A percentile compares a stretch with the other conserved stretches of the same genome.
Evolutionary conservation across 2,113 vertebrate genomes (phyloP).

Genomic region (Pristiophorus japonicus): DNA sequence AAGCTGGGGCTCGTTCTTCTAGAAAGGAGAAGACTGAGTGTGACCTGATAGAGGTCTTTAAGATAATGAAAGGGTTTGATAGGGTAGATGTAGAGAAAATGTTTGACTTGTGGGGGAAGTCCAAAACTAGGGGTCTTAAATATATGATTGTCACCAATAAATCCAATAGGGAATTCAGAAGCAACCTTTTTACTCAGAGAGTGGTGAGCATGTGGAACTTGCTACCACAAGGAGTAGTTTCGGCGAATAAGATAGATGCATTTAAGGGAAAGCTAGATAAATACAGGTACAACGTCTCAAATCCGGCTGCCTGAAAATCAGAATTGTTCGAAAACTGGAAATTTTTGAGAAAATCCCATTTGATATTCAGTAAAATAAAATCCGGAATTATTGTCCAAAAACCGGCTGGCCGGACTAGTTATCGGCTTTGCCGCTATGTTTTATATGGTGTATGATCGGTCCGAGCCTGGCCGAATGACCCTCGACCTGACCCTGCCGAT

Average conservation of each 20-base stretch:
- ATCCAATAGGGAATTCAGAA: not conserved
- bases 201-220: not conserved
- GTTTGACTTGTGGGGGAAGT: not conserved
- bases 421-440: too few species aligned
- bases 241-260: not conserved
- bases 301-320: too few species aligned
- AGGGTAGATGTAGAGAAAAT: not conserved
- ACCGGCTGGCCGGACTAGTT: too few species aligned
- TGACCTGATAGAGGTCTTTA: not conserved
- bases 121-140: not conserved
- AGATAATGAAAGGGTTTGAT: not conserved
- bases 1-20: not conserved
- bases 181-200: not conserved
- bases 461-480: too few species aligned
- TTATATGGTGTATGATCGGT: too few species aligned
- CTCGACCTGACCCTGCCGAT: too few species aligned
- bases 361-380: too few species aligned
- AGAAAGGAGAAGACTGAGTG: not conserved
- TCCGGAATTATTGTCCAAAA: too few species aligned
- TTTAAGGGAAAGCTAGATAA: not conserved
- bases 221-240: not conserved
- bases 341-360: too few species aligned
- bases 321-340: too few species aligned
- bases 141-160: not conserved
- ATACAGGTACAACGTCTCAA: too few species aligned